Evolutionary conservation across 1,140 invertebrate genomes (phyloP), one percentile per base, ranked within the genome.

Genomic region (Lineus longissimus): DNA sequence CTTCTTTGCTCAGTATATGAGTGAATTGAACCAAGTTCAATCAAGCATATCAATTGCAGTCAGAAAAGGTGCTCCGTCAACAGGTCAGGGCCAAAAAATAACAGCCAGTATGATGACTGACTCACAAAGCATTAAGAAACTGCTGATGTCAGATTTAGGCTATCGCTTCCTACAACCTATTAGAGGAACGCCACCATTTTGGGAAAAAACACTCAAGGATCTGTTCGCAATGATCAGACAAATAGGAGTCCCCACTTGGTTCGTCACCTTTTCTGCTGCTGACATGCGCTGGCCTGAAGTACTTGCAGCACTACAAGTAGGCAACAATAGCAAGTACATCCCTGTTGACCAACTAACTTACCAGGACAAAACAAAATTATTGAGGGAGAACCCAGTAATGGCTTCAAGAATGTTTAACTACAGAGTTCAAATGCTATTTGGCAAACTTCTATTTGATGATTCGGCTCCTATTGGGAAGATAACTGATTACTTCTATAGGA

Each of bases 241-340:
- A 57, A 17, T 57, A 31, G 55, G 55, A 11, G 30, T 57, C 23
- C 55, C 55, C n/a, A 57, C 55, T 6, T 57, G 17, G 23, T 57
- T 57, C 27, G 55, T 57, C 17, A 29, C 55, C 7, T 33, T 57
- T 27, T 29, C 25, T 29, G 55, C 55, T 7, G 30, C 23, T 57
- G 55, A 57, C 17, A 57, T 57, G 55, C 17, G 30, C n/a, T 57
- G 55, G 55, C 47, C 19, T 54, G 19, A 54, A 54, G 25, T 54
- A 6, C 19, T 54, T 54, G n/a, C 19, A 7, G 47, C 25, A 22
- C 19, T 54, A 54, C 33, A 36, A 36, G 25, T 54, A 27, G 47
- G 19, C 25, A 19, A n/a, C 19, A 54, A 27, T 4, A 27, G 47
- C 19, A 27, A 54, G 47, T 9, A 4, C 4, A 27, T 54, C 19